Conservation (phyloP, 37 sponge, comb jelly and placozoan species). For the Corticium candelabrum region DNA sequence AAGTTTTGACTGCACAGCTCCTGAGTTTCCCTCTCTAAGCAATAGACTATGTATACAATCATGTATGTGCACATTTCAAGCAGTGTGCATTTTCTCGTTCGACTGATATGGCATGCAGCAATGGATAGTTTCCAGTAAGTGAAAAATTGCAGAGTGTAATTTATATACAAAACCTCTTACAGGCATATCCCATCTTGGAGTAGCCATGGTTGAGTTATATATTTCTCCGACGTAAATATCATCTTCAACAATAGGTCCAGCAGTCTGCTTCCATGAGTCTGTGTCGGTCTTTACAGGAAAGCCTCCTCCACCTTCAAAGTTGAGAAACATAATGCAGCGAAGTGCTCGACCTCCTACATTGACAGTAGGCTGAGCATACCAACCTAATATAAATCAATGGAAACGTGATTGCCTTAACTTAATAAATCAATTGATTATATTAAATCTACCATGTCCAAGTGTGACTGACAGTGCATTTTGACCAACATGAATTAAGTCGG, state of each 20-base stretch:
- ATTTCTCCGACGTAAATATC: background rate
- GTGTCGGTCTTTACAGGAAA: background rate
- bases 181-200: background rate
- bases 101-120: too few relatives aligned
- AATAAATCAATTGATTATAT: too few relatives aligned
- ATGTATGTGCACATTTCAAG: too few relatives aligned
- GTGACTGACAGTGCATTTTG: background rate
- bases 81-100: too few relatives aligned
- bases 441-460: constrained; percentile 10
- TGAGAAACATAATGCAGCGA: background rate
- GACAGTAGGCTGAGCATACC: background rate
- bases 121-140: too few relatives aligned
- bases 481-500: background rate
- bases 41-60: too few relatives aligned
- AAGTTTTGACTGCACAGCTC: too few relatives aligned
- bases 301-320: background rate
- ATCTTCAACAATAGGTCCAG: background rate
- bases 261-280: background rate
- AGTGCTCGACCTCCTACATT: background rate
- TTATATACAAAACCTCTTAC: background rate
- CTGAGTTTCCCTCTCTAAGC: too few relatives aligned
- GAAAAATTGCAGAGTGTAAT: too few relatives aligned
- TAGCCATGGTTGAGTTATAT: background rate
- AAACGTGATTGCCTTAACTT: background rate
- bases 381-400: background rate